Base-by-base conservation (phyloP, 2,113 vertebrate genomes). In the Montifringilla adamsi region DNA sequence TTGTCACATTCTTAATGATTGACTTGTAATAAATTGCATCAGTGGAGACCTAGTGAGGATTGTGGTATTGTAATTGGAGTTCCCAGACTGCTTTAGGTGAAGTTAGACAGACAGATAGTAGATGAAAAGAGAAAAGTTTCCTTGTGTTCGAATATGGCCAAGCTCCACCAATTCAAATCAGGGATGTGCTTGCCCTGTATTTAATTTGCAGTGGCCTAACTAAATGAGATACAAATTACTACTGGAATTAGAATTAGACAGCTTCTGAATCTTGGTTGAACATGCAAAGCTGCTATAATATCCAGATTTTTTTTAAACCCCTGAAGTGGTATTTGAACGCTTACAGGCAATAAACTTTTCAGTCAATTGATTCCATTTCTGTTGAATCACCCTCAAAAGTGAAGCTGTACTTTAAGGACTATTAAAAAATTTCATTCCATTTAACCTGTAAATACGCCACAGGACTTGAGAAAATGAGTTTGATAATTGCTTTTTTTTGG, bases 361-460 rank as follows among this genome's bases (percentile, higher is more conserved):
- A 88, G 79, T 74, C 80, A 84, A 80, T 84, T 86, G 76, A 66
- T 94, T 91, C 55, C 9, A 33, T 91, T 86, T 96, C 59, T 82
- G 10, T 88, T 56, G 79, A 95, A 63, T 90, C 0, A 0, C n/a
- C 78, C 55, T 89, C 33, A 56, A 68, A 92, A 94, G 44, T 37
- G 64, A 83, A 94, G 76, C 72, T 73, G 53, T 63, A 33, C 90
- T 93, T 96, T 85, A 85, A 89, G 60, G 80, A n/a, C 59, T 84
- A 55, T 80, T 88, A 46, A 64, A 87, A 92, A 82, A 67, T 5
- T n/a, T 56, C 22, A 22, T 90, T 88, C 78, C 30, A 76, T 78
- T 90, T 86, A 90, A 88, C 66, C 88, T 95, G 70, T 84, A 93
- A 96, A 69, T 93, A 94, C 3, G 53, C 90, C 73, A 84, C 28